Percentiles rank a stretch among this genome's conserved stretches.
Conservation (phyloP, 1,140 invertebrate species). For the Euura saliciscinereae region DNA sequence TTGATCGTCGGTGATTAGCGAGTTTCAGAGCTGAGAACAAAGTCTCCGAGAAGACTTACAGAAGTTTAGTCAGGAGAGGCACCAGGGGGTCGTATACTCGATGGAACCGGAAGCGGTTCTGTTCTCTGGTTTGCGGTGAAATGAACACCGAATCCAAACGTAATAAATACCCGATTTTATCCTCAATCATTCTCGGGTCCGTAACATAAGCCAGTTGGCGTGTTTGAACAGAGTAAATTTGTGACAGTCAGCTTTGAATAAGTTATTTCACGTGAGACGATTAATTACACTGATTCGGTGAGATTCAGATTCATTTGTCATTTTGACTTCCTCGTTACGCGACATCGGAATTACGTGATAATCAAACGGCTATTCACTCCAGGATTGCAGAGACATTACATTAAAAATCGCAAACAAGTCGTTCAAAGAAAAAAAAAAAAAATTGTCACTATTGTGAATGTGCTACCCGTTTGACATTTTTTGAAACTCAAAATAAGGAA, state of each 20-base stretch:
- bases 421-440: too few species aligned
- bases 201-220: not conserved
- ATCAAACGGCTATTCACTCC: not conserved
- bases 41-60: not conserved
- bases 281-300: not conserved
- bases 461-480: too few species aligned
- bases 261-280: not conserved
- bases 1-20: constrained; percentile 57
- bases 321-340: not conserved
- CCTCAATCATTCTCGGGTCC: too few species aligned
- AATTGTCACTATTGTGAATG: too few species aligned
- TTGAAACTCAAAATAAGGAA: too few species aligned
- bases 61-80: constrained; percentile 42
- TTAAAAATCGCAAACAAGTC: too few species aligned
- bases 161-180: too few species aligned
- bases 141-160: too few species aligned
- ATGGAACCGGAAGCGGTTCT: constrained; percentile 31
- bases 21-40: not conserved
- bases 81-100: constrained; percentile 50
- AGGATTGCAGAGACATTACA: too few species aligned
- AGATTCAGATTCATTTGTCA: constrained; percentile 6
- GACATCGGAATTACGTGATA: not conserved
- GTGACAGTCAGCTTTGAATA: constrained; percentile 3
- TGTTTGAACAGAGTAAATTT: not conserved
- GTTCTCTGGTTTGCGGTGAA: too few species aligned